phyloP scores from a whole-genome alignment of 1,140 invertebrate species.

The Bombus huntii region DNA sequence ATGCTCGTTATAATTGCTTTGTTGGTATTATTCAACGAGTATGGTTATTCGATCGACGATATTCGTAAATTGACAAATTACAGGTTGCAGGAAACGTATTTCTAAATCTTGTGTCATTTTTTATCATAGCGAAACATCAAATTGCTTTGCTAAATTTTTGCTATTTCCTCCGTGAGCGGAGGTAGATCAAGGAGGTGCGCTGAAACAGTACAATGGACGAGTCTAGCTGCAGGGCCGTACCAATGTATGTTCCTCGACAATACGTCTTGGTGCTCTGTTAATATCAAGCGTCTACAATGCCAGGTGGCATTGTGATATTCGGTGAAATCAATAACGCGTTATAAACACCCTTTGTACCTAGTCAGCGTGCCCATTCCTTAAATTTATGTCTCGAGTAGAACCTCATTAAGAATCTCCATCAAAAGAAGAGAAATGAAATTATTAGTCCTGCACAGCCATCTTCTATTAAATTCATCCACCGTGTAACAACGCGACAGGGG shows the following conservation, averaged over 20 bases:
- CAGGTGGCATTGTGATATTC: slow-evolving; percentile 54
- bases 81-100: too few species aligned
- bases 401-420: too few species aligned
- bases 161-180: not conserved
- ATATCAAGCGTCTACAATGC: slow-evolving; percentile 53
- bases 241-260: slow-evolving; percentile 51
- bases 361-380: not conserved
- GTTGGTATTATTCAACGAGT: too few species aligned
- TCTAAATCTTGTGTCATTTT: not conserved
- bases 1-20: too few species aligned
- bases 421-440: not conserved
- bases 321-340: slow-evolving; percentile 59
- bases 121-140: not conserved
- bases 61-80: too few species aligned
- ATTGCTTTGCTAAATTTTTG: slow-evolving; percentile 23
- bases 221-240: slow-evolving; percentile 38
- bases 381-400: not conserved
- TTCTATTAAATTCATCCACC: too few species aligned
- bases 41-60: too few species aligned
- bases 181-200: not conserved
- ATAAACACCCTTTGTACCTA: slow-evolving; percentile 56
- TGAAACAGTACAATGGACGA: slow-evolving; percentile 41
- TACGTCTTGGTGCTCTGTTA: slow-evolving; percentile 51
- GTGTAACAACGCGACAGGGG: not conserved
- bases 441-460: not conserved